Evolutionary conservation across 2,888 invertebrate genomes (phyloP).

Genomic region (Cyclophora albipunctata): DNA sequence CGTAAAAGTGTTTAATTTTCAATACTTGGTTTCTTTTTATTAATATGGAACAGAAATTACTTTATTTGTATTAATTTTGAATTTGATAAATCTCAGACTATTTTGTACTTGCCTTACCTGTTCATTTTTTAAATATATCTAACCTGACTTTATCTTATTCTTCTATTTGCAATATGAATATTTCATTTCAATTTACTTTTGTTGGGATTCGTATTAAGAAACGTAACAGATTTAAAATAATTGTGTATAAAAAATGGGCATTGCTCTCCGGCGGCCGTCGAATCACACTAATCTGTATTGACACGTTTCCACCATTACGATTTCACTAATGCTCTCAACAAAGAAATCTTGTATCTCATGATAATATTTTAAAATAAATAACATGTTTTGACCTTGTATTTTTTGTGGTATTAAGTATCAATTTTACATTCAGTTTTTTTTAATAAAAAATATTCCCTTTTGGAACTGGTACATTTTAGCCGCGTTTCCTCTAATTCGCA

Average conservation of each 20-base stretch:
- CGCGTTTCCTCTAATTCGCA: no score
- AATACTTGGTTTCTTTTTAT: no score
- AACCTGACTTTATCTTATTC: no score
- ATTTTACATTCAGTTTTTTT: conserved; percentile 16
- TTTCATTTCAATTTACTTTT: no score
- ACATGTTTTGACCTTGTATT: conserved; percentile 39
- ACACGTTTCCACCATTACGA: conserved; percentile 71
- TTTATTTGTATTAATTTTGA: no score
- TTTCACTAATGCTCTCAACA: conserved; percentile 54
- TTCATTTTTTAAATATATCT: no score
- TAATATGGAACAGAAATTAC: no score
- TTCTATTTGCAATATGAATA: no score
- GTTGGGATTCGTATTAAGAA: no score
- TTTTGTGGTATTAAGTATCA: conserved; percentile 24
- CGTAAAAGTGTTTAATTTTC: conserved; percentile 6
- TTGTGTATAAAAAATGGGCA: conserved; percentile 21
- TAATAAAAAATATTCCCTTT: background rate
- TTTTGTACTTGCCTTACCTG: no score
- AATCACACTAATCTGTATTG: conserved; percentile 61
- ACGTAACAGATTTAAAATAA: no score
- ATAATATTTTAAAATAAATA: conserved; percentile 38
- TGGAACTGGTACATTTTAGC: background rate
- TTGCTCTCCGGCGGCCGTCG: conserved; percentile 11
- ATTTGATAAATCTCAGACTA: no score
- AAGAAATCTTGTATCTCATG: conserved; percentile 42